Base-by-base conservation (phyloP, 2,888 invertebrate genomes). In the Carterocephalus palaemon region DNA sequence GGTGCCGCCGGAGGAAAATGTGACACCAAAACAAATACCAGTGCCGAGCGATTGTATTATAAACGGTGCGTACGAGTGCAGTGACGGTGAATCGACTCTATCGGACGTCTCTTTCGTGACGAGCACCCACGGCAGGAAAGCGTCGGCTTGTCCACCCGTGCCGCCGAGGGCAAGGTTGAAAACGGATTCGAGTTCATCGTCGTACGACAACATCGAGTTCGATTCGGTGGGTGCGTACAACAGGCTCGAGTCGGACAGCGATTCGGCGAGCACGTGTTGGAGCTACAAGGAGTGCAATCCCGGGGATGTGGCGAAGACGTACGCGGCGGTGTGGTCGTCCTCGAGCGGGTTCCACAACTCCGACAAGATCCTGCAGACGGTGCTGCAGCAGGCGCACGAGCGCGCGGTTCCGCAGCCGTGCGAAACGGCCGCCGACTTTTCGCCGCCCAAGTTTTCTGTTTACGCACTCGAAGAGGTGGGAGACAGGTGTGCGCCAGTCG, bases 191-290 rank as follows among this genome's bases (percentile, higher is more conserved):
- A 64, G 64, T 5, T 59, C 64, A 8, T 61, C 71, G 2, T 68
- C 72, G 16, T 73, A 69, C 58, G 73, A 73, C 23, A 68, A 66
- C 43, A 54, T 74, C 45, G 70, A 70, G 17, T 47, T 66, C 1
- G 58, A 66, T 13, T 59, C 64, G 2, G 59, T 69, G 8, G 42
- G 34, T 5, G 34, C 15, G 2, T 43, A 43, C 42, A 43, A 37
- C 4, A 36, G 29, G 0, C 13, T 38, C 19, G 67, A 70, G 8
- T 70, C 79, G 0, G 79, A 78, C 24, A 81, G 75, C 49, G 85
- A 84, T 49, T 83, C 84, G 0, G 81, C 70, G 40, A 86, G 83
- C 64, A 84, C 84, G 17, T 80, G 83, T 47, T 86, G 86, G 86
- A 85, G 84, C 46, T 86, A 86, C 64, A 79, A 83, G 55, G 85